phyloP scores from a whole-genome alignment of 2,888 invertebrate genomes.

The Microctonus brassicae region DNA sequence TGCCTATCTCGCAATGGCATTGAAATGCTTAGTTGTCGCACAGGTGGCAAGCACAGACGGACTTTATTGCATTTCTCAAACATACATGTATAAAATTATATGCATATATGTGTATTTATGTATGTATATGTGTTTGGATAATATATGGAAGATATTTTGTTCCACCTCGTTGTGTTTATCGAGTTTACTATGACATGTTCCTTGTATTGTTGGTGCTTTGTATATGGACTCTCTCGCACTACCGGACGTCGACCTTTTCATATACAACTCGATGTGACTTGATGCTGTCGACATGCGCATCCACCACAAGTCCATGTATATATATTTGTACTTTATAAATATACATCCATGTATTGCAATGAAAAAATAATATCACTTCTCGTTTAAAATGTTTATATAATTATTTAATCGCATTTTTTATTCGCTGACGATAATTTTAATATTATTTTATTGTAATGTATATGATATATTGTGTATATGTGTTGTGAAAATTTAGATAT shows the following conservation, averaged over 20 bases:
- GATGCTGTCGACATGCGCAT: neutral
- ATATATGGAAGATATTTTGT: conserved; percentile 41
- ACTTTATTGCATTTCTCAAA: conserved; percentile 18
- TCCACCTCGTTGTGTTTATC: conserved; percentile 41
- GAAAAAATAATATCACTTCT: too few species aligned
- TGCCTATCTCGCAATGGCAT: conserved; percentile 4
- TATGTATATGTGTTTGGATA: neutral
- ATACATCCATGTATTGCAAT: too few species aligned
- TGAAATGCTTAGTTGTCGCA: conserved; percentile 23
- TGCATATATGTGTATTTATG: neutral
- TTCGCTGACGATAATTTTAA: too few species aligned
- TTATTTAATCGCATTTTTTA: too few species aligned
- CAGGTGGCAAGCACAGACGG: conserved; percentile 32
- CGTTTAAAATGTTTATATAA: too few species aligned
- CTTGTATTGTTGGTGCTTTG: neutral
- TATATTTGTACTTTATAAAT: conserved; percentile 24
- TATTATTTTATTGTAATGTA: too few species aligned
- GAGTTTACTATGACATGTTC: conserved; percentile 28
- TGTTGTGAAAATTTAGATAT: too few species aligned
- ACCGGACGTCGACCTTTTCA: conserved; percentile 14
- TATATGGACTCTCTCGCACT: conserved; percentile 12
- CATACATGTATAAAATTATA: neutral
- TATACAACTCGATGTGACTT: neutral
- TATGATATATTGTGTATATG: too few species aligned
- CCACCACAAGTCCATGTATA: neutral